Evolutionary conservation across 2,113 vertebrate species (phyloP).

Genomic region (Ondatra zibethicus): DNA sequence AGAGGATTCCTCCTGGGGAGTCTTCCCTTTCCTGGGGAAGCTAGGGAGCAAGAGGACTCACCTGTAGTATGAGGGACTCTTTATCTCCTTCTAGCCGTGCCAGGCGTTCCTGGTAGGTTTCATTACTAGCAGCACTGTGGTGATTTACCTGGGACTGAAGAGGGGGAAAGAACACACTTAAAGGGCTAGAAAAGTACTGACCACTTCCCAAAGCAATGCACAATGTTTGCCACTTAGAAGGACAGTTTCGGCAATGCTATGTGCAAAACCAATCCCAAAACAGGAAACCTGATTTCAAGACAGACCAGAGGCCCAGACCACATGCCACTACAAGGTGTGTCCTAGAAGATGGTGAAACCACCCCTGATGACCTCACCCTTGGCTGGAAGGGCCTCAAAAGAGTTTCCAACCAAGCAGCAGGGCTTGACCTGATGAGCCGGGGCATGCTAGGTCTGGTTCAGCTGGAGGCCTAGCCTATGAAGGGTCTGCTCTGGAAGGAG

Average conservation of each 20-base stretch:
- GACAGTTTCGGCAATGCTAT: slow-evolving; percentile 42
- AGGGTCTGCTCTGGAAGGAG: slow-evolving; percentile 4
- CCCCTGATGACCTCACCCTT: slow-evolving; percentile 69
- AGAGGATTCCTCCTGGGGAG: not conserved
- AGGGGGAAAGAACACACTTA: slow-evolving; percentile 52
- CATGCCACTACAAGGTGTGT: slow-evolving; percentile 70
- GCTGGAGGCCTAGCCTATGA: not conserved
- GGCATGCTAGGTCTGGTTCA: slow-evolving; percentile 37
- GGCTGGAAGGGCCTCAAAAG: not conserved
- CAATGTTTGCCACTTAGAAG: slow-evolving; percentile 14
- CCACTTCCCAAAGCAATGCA: slow-evolving; percentile 43
- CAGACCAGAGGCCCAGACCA: slow-evolving; percentile 49
- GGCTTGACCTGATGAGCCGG: not conserved
- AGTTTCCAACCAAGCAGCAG: slow-evolving; percentile 21
- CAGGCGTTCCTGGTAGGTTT: slow-evolving; percentile 96
- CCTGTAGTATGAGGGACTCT: slow-evolving; percentile 97
- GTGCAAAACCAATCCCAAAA: slow-evolving; percentile 65
- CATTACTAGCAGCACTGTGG: slow-evolving; percentile 88
- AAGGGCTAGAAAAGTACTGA: slow-evolving; percentile 39
- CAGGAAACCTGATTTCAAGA: slow-evolving; percentile 73
- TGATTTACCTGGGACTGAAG: slow-evolving; percentile 90
- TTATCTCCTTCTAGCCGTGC: slow-evolving; percentile 98
- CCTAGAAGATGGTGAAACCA: slow-evolving; percentile 55
- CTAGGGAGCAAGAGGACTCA: slow-evolving; percentile 77
- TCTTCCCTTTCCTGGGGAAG: not conserved